phyloP scores from a whole-genome alignment of 1,140 invertebrate species.

The Neotoxoptera formosana region DNA sequence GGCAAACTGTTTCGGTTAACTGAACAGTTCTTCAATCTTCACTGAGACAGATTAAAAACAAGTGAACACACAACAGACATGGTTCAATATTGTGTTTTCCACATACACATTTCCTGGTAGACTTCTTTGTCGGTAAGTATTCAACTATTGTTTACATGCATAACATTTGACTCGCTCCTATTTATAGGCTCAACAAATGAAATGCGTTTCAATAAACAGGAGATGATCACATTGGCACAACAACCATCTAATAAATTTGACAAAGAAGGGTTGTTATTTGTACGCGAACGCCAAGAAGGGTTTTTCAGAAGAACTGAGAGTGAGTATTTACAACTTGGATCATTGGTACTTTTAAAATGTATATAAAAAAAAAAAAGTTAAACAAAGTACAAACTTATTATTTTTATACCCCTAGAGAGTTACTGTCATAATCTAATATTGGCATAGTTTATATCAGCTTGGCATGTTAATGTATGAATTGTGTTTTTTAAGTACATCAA shows the following conservation, averaged over 20 bases:
- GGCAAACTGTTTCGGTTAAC: not conserved
- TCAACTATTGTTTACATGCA: not conserved
- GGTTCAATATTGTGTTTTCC: not conserved
- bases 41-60: not conserved
- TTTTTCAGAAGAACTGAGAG: slow-evolving; percentile 91
- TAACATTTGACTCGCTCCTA: not conserved
- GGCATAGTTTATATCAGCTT: not conserved
- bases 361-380: not conserved
- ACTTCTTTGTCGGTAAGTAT: not conserved
- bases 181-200: slow-evolving; percentile 35
- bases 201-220: slow-evolving; percentile 92
- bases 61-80: not conserved
- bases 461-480: slow-evolving; percentile 10
- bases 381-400: not conserved
- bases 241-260: slow-evolving; percentile 89
- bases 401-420: not conserved
- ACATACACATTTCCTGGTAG: not conserved
- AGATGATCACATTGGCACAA: slow-evolving; percentile 81
- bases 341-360: not conserved
- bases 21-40: not conserved
- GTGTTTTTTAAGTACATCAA: not conserved
- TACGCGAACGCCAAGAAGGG: slow-evolving; percentile 88
- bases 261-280: slow-evolving; percentile 86
- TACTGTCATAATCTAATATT: not conserved
- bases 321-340: slow-evolving; percentile 64